Base-by-base conservation (phyloP, 1,140 invertebrate species). In the Planococcus citri region DNA sequence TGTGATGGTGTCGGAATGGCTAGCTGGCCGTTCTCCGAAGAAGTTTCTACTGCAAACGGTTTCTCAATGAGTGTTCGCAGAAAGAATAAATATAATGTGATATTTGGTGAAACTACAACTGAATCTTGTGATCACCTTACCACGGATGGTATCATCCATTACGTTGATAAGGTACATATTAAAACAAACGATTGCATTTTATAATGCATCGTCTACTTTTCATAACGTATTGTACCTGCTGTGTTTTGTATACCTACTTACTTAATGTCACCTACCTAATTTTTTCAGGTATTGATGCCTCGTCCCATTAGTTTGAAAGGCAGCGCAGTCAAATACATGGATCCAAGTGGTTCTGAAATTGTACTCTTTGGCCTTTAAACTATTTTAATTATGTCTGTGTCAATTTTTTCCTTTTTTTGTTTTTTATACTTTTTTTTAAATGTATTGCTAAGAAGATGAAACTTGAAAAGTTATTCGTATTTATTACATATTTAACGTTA, bases 91-190 rank as follows among this genome's bases (percentile, higher is more conserved):
- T 78, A 78, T 27, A 80, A 80, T 72, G 25, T 84, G 1, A 69
- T 76, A 10, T 68, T 73, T 21, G 79, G 82, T 17, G 76, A 82
- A 58, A 79, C 76, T 25, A 77, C 80, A 70, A 75, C 83, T 68
- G 74, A 80, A 20, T 74, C 73, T 1, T 75, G 75, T 33, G 83
- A 85, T 73, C 75, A 81, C 64, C 77, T 85, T 72, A 82, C 77
- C 0, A 82, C 79, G 3, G 85, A 85, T 76, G 84, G 84, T 14
- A 80, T 85, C 20, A 70, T 85, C 38, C 81, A 85, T 74, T 74
- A 81, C 12, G 79, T 85, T 58, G 82, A 84, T 73, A 77, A 77
- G 10, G 80, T 84, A 69, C 24, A 21, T 24, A 24, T 20, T 68
- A 17, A n/a, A 27, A 14, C n/a, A n/a, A n/a, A n/a, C n/a, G n/a